Percentiles rank a stretch among this genome's conserved stretches.
phyloP scores from a whole-genome alignment of 2,888 invertebrate species.

The Coecobrya sp. region DNA sequence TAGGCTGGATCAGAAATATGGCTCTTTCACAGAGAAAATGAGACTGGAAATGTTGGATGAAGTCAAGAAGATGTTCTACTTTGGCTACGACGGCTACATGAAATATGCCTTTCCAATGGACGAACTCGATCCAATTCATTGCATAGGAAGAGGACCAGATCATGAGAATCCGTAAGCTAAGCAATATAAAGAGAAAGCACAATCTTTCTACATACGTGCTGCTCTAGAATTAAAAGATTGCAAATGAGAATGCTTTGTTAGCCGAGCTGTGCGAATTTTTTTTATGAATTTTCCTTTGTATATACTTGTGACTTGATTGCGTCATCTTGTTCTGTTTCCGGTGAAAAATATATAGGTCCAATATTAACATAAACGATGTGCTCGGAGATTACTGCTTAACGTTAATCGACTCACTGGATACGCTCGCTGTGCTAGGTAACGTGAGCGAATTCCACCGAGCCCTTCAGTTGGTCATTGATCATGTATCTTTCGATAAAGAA shows the following conservation, averaged over 20 bases:
- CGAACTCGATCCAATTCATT: constrained; percentile 90
- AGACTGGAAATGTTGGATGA: constrained; percentile 88
- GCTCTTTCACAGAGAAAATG: constrained; percentile 87
- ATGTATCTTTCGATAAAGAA: constrained; percentile 90
- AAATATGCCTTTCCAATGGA: constrained; percentile 90
- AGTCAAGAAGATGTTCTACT: constrained; percentile 89
- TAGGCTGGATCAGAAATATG: constrained; percentile 87
- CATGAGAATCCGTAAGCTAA: constrained; percentile 89
- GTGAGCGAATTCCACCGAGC: constrained; percentile 90
- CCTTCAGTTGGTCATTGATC: constrained; percentile 89
- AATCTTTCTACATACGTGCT: neutral
- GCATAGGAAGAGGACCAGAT: constrained; percentile 90
- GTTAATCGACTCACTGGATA: constrained; percentile 90
- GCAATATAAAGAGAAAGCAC: neutral
- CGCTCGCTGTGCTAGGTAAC: constrained; percentile 90
- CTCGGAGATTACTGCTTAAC: constrained; percentile 90
- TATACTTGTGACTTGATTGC: neutral
- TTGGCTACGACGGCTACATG: constrained; percentile 90
- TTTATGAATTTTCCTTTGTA: neutral
- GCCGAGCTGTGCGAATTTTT: no score
- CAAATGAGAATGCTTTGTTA: no score
- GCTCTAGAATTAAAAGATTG: no score
- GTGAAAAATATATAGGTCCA: constrained; percentile 88
- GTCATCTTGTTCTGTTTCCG: neutral
- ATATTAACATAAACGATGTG: constrained; percentile 91